Evolutionary conservation across 2,797 vertebrate species (phyloP).

Genomic region (Pseudopleuronectes americanus): DNA sequence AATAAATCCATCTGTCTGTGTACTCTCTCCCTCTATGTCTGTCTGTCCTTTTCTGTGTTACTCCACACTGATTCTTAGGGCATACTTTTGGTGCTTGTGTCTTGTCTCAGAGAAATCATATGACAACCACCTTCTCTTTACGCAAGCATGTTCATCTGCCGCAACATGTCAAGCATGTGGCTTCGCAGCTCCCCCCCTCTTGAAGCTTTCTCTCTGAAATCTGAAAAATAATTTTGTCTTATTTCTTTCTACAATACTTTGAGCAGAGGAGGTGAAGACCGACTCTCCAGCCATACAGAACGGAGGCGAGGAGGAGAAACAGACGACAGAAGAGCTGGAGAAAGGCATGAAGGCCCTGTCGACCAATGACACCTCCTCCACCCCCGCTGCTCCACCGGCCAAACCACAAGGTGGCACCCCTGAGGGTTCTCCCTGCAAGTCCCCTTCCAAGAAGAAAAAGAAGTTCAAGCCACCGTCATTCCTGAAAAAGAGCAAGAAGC

Average conservation of each 20-base stretch:
- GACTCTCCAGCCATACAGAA: slow-evolving; percentile 82
- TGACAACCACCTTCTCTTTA: slow-evolving; percentile 50
- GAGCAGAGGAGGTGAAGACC: slow-evolving; percentile 69
- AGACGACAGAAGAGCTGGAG: slow-evolving; percentile 89
- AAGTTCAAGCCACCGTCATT: slow-evolving; percentile 98
- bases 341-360: slow-evolving; percentile 88
- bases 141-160: slow-evolving; percentile 73
- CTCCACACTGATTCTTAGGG: slow-evolving; percentile 87
- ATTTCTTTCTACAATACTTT: slow-evolving; percentile 3
- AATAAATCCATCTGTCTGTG: slow-evolving; percentile 78
- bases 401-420: slow-evolving; percentile 83
- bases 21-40: slow-evolving; percentile 82
- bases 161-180: slow-evolving; percentile 43
- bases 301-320: slow-evolving; percentile 88
- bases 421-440: slow-evolving; percentile 95
- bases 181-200: slow-evolving; percentile 37
- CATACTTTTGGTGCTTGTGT: slow-evolving; percentile 88
- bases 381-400: slow-evolving; percentile 65
- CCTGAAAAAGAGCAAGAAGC: slow-evolving; percentile 95
- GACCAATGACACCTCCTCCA: slow-evolving; percentile 81
- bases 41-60: slow-evolving; percentile 74
- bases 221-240: slow-evolving; percentile 13
- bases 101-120: slow-evolving; percentile 86
- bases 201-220: background rate
- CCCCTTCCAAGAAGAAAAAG: slow-evolving; percentile 99